These are phyloP conservation scores for Microdon myrmicae DNA, from an alignment of 2,888 invertebrate genomes.

Conservation along the genomic window DNA sequence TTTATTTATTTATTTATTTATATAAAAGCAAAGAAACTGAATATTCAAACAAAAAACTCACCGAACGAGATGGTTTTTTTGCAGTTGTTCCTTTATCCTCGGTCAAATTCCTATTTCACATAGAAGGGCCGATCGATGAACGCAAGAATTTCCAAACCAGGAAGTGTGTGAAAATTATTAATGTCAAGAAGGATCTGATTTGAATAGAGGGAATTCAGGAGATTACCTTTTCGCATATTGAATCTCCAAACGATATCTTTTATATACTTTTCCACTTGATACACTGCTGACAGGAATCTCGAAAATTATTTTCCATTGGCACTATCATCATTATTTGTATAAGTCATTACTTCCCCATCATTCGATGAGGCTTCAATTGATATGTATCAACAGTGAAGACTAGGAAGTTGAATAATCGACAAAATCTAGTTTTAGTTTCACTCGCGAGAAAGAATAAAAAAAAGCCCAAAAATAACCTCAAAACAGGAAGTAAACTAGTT, in stretches of 20 bases:
- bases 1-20: conserved; percentile 24
- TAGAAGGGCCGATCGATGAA: conserved; percentile 30
- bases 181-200: background rate
- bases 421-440: too few species aligned
- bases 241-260: background rate
- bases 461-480: too few species aligned
- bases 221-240: conserved; percentile 1
- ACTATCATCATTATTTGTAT: too few species aligned
- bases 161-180: conserved; percentile 46
- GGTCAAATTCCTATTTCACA: conserved; percentile 29
- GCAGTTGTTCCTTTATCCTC: conserved; percentile 29
- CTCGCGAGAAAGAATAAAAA: too few species aligned
- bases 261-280: conserved; percentile 26
- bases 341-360: too few species aligned
- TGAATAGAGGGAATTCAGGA: conserved; percentile 8
- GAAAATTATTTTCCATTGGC: background rate
- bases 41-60: conserved; percentile 32
- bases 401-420: too few species aligned
- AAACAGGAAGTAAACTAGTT: too few species aligned
- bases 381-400: too few species aligned
- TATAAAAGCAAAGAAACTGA: conserved; percentile 4
- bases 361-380: too few species aligned
- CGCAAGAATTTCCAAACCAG: conserved; percentile 29
- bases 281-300: conserved; percentile 30
- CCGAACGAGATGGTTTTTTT: conserved; percentile 44